Base-by-base conservation (phyloP, 2,888 invertebrate genomes). In the Synergus umbraculus region DNA sequence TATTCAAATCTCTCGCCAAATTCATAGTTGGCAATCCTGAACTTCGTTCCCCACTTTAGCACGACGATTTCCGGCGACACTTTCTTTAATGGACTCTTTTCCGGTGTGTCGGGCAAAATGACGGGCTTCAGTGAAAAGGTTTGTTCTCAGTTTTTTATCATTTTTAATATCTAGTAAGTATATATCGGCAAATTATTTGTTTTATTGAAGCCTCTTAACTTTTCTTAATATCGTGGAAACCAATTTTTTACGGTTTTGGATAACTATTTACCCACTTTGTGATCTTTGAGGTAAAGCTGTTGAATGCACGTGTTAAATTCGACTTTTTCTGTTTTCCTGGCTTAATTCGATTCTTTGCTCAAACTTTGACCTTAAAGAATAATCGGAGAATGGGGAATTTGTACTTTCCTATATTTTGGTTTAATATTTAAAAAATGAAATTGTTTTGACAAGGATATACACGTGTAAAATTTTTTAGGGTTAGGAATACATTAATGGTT, bases 111-210 rank as follows among this genome's bases (percentile, higher is more conserved):
- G 82, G 84, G 81, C 87, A 88, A 87, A 86, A 91, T 91, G 91
- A 91, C 91, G 86, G 91, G 91, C 85, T 91, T 91, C 87, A 90
- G 87, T 86, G 89, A 90, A 86, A 91, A 91, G 91, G 91, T 91
- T 85, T 78, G 89, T 88, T 78, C 41, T 10, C 44, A 41, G 79
- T 76, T 73, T 79, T 78, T 69, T 54, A 9, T n/a, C 13, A n/a
- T 69, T 65, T 18, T 41, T 54, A 41, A 37, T 63, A 49, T 29
- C 15, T 44, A 49, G 18, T 29, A 69, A 64, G 22, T 64, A 2
- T 69, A 43, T 9, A 22, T 73, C 29, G 15, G 10, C 10, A 54
- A 54, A 54, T 73, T 10, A 73, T 49, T 73, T 73, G 37, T 22
- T 2, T 37, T 37, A 9, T 0, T 37, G 12, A n/a, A 8, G 9